Evolutionary conservation across 2,113 vertebrate genomes (phyloP), one percentile per base, ranked within the genome.

Genomic region (Callocephalon fimbriatum): DNA sequence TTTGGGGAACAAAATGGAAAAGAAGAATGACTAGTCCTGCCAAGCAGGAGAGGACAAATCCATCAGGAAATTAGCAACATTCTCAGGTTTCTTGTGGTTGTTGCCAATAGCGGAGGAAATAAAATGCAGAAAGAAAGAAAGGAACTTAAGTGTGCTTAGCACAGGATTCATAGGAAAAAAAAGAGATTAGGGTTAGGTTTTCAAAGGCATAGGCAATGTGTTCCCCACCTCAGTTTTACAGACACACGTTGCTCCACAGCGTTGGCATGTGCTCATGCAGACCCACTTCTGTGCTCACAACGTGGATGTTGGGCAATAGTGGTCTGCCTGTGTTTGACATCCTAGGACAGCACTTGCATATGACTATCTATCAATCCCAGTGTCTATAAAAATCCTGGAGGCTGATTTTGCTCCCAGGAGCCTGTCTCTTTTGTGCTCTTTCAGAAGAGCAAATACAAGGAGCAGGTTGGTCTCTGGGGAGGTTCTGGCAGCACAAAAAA

Each of bases 11-110:
- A 72, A 67, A 76, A 58, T 58, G 54, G n/a, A 92, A 81, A 62
- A n/a, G 44, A 79, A 50, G 35, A 84, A 75, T 68, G 44, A 26
- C 51, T 63, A 20, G 29, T 18, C 58, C 48, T 61, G 77, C 90
- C 87, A 93, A 91, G 40, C 25, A 51, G 47, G 73, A 67, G 66
- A 90, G 70, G 53, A 82, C 44, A 91, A 84, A 94, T 81, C 84
- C 84, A 79, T 45, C 87, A 73, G 81, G 70, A 89, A 96, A 94
- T 94, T 37, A 90, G 58, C 40, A 91, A 13, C 81, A 3, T 94
- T 94, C 87, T 94, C 74, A 47, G 48, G 44, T 91, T 96, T 96
- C 95, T 91, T 44, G 29, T 45, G 37, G 35, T 40, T 15, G 13
- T 53, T 89, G 65, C 68, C 89, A 95, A 15, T 71, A 54, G 21